phyloP scores from a whole-genome alignment of 2,797 vertebrate species.

The Delichon dasypus region DNA sequence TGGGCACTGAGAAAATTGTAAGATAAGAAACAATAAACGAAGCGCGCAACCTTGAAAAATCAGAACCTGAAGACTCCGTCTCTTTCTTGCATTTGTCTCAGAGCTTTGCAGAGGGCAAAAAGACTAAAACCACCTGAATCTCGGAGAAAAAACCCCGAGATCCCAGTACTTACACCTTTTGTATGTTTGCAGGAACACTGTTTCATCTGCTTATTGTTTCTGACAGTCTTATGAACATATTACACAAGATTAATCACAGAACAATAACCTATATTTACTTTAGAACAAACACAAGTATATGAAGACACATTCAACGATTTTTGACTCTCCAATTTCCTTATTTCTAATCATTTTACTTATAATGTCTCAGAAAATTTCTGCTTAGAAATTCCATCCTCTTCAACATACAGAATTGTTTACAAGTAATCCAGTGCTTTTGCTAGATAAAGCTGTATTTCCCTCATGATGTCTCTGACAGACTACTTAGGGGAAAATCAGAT shows the following conservation, averaged over 20 bases:
- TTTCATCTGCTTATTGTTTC: background rate
- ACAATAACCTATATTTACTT: background rate
- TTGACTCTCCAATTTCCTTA: background rate
- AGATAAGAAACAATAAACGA: too few species aligned
- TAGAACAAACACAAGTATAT: background rate
- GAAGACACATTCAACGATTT: background rate
- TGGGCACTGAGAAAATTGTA: too few species aligned
- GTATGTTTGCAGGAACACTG: background rate
- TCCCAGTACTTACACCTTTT: background rate
- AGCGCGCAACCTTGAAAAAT: too few species aligned
- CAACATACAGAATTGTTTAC: background rate
- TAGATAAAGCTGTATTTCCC: background rate
- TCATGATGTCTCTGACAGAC: background rate
- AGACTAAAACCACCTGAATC: too few species aligned
- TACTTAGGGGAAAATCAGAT: background rate
- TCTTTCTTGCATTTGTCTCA: too few species aligned
- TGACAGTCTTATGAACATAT: background rate
- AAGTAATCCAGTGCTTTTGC: background rate
- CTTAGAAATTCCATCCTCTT: background rate
- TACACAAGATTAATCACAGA: background rate
- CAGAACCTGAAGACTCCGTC: too few species aligned
- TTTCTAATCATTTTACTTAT: background rate
- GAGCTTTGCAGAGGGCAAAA: too few species aligned
- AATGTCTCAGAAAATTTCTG: background rate
- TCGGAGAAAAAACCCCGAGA: too few species aligned